These are phyloP conservation scores for Zapus hudsonius DNA, from an alignment of 2,113 vertebrate species.

Conservation along the genomic window DNA sequence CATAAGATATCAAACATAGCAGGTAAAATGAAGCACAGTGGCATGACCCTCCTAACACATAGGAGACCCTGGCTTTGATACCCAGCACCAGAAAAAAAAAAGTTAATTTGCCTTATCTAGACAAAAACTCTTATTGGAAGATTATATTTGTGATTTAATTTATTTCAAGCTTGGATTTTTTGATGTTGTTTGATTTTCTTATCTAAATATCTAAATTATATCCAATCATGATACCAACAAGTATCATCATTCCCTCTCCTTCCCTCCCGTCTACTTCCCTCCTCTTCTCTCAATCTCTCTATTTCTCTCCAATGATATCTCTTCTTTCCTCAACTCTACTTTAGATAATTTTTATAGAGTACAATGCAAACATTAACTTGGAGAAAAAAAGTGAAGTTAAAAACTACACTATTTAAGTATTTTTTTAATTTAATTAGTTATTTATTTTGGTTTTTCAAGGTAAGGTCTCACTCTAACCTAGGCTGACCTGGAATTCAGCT, in stretches of 20 bases:
- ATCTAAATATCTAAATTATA: conserved; percentile 20
- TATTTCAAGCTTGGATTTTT: conserved; percentile 2
- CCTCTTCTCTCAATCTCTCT: too few species aligned
- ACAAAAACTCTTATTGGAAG: conserved; percentile 5
- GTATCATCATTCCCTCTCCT: neutral
- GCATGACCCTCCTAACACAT: neutral
- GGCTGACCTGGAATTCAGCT: too few species aligned
- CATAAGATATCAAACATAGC: neutral
- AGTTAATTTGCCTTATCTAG: neutral
- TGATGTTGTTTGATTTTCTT: conserved; percentile 42
- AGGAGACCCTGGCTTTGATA: neutral
- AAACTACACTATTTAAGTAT: neutral
- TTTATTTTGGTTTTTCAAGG: too few species aligned
- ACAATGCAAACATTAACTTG: neutral
- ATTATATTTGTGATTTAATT: neutral
- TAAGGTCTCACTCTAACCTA: too few species aligned
- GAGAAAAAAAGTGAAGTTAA: neutral
- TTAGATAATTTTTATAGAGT: conserved; percentile 35
- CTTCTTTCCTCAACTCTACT: conserved; percentile 8
- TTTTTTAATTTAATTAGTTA: too few species aligned
- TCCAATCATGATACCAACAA: neutral
- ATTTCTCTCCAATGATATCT: neutral
- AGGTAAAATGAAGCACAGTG: neutral
- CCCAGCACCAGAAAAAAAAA: neutral
- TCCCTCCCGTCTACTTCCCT: neutral